These are phyloP conservation scores for Anomalospiza imberbis DNA, from an alignment of 2,797 vertebrate genomes.

Conservation along the genomic window DNA sequence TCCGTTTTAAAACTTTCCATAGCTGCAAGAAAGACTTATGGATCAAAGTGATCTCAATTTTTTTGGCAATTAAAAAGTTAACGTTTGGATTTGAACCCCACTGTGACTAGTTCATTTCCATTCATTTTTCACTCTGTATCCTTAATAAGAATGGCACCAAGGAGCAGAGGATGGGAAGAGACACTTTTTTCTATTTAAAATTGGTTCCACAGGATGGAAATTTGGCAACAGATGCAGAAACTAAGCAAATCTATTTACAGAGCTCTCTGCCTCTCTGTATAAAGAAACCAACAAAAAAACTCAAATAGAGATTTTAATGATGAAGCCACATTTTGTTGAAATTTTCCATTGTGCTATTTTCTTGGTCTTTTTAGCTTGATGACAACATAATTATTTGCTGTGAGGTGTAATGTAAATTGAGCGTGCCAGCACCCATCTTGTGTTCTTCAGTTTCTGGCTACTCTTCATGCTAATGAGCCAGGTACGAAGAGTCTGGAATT, in stretches of 20 bases:
- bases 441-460: not conserved
- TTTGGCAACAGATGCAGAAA: slow-evolving; percentile 71
- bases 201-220: slow-evolving; percentile 70
- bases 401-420: not conserved
- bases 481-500: not conserved
- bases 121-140: slow-evolving; percentile 27
- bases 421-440: not conserved
- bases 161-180: slow-evolving; percentile 41
- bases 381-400: not conserved
- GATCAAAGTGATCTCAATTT: slow-evolving; percentile 16
- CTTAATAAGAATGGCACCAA: slow-evolving; percentile 41
- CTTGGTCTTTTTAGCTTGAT: not conserved
- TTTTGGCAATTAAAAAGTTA: slow-evolving; percentile 17
- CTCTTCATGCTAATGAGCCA: not conserved
- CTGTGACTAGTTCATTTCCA: slow-evolving; percentile 35
- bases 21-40: slow-evolving; percentile 33
- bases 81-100: slow-evolving; percentile 38
- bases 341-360: slow-evolving; percentile 22
- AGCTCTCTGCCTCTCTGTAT: slow-evolving; percentile 39
- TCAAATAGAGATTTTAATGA: not conserved
- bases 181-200: slow-evolving; percentile 51
- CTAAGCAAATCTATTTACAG: slow-evolving; percentile 67
- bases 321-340: not conserved
- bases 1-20: slow-evolving; percentile 51
- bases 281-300: slow-evolving; percentile 56